phyloP scores from a whole-genome alignment of 1,140 invertebrate genomes.

The Leguminivora glycinivorella region DNA sequence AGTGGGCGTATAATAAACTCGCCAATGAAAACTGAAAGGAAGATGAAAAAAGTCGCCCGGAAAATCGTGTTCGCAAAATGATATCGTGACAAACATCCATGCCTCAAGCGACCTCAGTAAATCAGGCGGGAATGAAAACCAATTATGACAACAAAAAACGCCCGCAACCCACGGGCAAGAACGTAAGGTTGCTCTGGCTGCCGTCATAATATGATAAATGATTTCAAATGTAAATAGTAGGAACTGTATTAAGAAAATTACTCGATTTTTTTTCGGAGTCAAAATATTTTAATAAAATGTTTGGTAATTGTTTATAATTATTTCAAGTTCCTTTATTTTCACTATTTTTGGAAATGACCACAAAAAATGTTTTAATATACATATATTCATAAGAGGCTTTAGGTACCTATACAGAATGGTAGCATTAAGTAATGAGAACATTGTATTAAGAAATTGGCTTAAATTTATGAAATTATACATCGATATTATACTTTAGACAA shows the following conservation, averaged over 20 bases:
- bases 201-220: neutral
- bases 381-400: too few relatives aligned
- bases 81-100: constrained; percentile 76
- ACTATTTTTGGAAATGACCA: too few relatives aligned
- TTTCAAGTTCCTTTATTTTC: too few relatives aligned
- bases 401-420: too few relatives aligned
- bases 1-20: constrained; percentile 27
- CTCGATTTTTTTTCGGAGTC: too few relatives aligned
- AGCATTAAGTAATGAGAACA: too few relatives aligned
- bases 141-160: constrained; percentile 70
- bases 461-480: too few relatives aligned
- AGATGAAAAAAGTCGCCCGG: constrained; percentile 43
- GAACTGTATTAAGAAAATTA: neutral
- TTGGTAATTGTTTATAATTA: too few relatives aligned
- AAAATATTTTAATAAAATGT: too few relatives aligned
- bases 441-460: too few relatives aligned
- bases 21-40: constrained; percentile 40
- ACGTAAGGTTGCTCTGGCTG: neutral
- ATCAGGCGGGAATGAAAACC: constrained; percentile 70
- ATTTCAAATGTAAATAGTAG: neutral
- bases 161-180: constrained; percentile 10
- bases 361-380: too few relatives aligned
- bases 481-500: too few relatives aligned
- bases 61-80: constrained; percentile 61
- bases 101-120: constrained; percentile 62